These are phyloP conservation scores for Toxonevra muliebris DNA, from an alignment of 2,888 invertebrate species.

Conservation along the genomic window DNA sequence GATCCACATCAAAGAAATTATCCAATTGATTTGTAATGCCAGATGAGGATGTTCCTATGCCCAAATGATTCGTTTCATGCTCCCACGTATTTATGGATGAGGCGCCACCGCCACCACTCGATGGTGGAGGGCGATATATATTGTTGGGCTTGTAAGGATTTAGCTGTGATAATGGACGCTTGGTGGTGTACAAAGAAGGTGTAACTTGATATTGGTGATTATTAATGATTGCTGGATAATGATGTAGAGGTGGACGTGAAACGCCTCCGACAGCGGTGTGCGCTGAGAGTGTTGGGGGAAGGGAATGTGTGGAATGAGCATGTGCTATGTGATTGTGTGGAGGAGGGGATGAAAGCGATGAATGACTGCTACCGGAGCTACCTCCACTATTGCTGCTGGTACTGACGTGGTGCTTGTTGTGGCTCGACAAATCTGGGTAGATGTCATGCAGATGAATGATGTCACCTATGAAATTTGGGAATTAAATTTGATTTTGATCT, in stretches of 20 bases:
- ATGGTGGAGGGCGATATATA: constrained; percentile 36
- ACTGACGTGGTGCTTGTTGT: constrained; percentile 48
- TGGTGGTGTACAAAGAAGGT: constrained; percentile 51
- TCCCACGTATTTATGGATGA: constrained; percentile 51
- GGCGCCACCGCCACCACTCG: constrained; percentile 19
- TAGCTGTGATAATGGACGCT: constrained; percentile 47
- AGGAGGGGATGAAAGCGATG: constrained; percentile 31
- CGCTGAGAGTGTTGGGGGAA: constrained; percentile 7
- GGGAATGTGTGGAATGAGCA: not conserved
- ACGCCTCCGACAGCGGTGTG: constrained; percentile 35
- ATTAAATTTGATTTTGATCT: not conserved
- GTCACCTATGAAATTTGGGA: constrained; percentile 62
- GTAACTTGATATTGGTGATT: constrained; percentile 46
- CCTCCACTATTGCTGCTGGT: constrained; percentile 25
- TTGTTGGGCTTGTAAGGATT: constrained; percentile 51
- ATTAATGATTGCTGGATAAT: constrained; percentile 39
- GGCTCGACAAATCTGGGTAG: constrained; percentile 60
- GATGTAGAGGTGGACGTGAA: constrained; percentile 37
- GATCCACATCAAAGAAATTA: constrained; percentile 59
- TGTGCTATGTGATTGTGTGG: not conserved
- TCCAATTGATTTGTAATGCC: constrained; percentile 64
- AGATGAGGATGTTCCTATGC: constrained; percentile 37
- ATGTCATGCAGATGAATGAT: constrained; percentile 66
- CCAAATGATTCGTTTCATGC: constrained; percentile 58
- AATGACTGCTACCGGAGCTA: constrained; percentile 31